A percentile compares a stretch with the other conserved stretches of the same genome.
Evolutionary conservation across 1,140 invertebrate species (phyloP).

Genomic region (Drosophila gunungcola): DNA sequence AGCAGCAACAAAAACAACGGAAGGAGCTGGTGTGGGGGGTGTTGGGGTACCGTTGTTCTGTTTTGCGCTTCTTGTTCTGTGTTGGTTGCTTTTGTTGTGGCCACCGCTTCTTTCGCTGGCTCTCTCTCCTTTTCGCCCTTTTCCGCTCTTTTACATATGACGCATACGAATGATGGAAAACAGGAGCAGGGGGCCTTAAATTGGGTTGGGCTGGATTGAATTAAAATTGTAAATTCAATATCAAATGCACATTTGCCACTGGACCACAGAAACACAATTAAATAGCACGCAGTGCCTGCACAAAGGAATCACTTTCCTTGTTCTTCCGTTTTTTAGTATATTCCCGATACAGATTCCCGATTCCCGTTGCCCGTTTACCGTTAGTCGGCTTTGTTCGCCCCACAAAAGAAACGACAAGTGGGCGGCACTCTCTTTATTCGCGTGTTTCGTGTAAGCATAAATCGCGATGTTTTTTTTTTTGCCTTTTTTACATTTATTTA

Average conservation of each 20-base stretch:
- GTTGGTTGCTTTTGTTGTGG: constrained; percentile 59
- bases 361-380: constrained; percentile 26
- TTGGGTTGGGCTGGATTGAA: constrained; percentile 36
- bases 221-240: constrained; percentile 50
- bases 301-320: constrained; percentile 33
- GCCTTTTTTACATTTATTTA: constrained; percentile 26
- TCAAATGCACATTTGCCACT: constrained; percentile 67
- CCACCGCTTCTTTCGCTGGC: constrained; percentile 42
- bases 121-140: constrained; percentile 32
- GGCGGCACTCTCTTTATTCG: constrained; percentile 44
- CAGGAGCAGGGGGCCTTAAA: constrained; percentile 26
- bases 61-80: constrained; percentile 33
- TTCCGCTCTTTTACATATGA: constrained; percentile 61
- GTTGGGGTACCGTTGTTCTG: constrained; percentile 21
- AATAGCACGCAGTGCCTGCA: constrained; percentile 39
- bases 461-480: constrained; percentile 19
- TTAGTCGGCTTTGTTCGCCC: constrained; percentile 44
- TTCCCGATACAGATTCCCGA: constrained; percentile 31
- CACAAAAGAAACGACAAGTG: constrained; percentile 40
- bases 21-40: constrained; percentile 9
- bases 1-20: constrained; percentile 35
- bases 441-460: constrained; percentile 31
- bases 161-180: constrained; percentile 49
- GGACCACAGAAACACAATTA: constrained; percentile 29
- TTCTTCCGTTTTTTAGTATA: constrained; percentile 23